phyloP scores from a whole-genome alignment of 2,797 vertebrate species.

The Myoxocephalus aenaeus region DNA sequence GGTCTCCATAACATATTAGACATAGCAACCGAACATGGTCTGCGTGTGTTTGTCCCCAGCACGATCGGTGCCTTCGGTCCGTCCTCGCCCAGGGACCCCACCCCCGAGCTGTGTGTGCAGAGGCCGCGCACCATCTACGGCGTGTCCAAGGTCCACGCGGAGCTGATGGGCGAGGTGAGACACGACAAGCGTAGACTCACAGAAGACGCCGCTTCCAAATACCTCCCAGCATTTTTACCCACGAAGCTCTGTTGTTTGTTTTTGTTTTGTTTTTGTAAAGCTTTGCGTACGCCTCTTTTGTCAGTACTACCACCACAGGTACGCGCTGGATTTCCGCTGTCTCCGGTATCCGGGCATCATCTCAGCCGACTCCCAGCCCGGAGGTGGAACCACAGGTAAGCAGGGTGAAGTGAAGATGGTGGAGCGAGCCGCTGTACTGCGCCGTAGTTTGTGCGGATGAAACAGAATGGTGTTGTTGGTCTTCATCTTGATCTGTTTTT shows the following conservation, averaged over 20 bases:
- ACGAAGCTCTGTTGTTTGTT: neutral
- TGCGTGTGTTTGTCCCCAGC: conserved; percentile 93
- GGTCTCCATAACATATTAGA: conserved; percentile 93
- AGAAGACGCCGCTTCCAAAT: neutral
- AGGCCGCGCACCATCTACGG: conserved; percentile 94
- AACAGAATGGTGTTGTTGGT: neutral
- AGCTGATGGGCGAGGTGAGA: conserved; percentile 95
- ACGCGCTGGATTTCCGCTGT: conserved; percentile 92
- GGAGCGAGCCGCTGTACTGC: neutral
- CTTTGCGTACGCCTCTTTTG: neutral
- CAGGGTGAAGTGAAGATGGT: neutral
- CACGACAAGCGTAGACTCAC: neutral
- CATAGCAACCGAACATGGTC: conserved; percentile 87
- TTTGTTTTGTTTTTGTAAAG: neutral
- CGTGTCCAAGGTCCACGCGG: conserved; percentile 92
- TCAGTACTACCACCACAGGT: conserved; percentile 91
- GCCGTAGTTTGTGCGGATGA: neutral
- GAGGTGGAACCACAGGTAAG: conserved; percentile 92
- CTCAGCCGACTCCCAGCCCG: conserved; percentile 91
- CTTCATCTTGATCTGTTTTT: neutral
- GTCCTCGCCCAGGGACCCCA: conserved; percentile 89
- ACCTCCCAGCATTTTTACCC: neutral
- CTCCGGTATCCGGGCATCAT: conserved; percentile 93
- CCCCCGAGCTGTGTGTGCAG: conserved; percentile 92
- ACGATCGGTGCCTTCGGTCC: conserved; percentile 93